Evolutionary conservation across 2,888 invertebrate genomes (phyloP).

Genomic region (Polyommatus icarus): DNA sequence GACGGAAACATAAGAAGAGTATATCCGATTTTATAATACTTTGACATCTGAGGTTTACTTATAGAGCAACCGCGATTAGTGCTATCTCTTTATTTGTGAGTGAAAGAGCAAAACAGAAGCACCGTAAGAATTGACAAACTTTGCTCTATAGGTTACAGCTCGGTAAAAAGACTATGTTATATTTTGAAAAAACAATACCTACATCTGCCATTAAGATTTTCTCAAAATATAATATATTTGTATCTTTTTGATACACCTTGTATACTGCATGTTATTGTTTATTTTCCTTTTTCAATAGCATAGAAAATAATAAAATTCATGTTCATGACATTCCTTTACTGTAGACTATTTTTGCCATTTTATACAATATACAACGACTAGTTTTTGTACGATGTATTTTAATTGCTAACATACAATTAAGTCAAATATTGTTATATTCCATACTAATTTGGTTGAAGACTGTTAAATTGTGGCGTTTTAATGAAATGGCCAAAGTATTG

Average conservation of each 20-base stretch:
- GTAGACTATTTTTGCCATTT: slow-evolving; percentile 43
- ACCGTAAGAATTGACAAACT: background rate
- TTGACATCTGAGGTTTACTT: slow-evolving; percentile 2
- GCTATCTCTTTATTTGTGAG: background rate
- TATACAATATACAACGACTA: slow-evolving; percentile 19
- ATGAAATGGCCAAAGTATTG: slow-evolving; percentile 16
- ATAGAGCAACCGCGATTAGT: background rate
- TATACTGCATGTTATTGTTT: slow-evolving; percentile 26
- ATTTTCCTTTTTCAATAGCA: slow-evolving; percentile 17
- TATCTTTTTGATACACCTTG: background rate
- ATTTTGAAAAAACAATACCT: slow-evolving; percentile 40
- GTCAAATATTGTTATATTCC: slow-evolving; percentile 20
- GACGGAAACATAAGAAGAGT: slow-evolving; percentile 86
- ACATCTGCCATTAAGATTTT: slow-evolving; percentile 37
- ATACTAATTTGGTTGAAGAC: slow-evolving; percentile 6
- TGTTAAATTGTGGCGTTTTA: slow-evolving; percentile 13
- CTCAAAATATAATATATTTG: slow-evolving; percentile 39
- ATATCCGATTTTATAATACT: background rate
- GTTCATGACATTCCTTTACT: slow-evolving; percentile 57
- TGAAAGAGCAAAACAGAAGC: background rate
- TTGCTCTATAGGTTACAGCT: background rate
- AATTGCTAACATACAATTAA: slow-evolving; percentile 11
- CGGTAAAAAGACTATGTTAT: slow-evolving; percentile 32
- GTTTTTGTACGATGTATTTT: slow-evolving; percentile 7
- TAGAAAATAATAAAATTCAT: slow-evolving; percentile 9